A percentile compares a stretch with the other conserved stretches of the same genome.
phyloP scores from a whole-genome alignment of 2,888 invertebrate genomes.

The Chalcis sispes region DNA sequence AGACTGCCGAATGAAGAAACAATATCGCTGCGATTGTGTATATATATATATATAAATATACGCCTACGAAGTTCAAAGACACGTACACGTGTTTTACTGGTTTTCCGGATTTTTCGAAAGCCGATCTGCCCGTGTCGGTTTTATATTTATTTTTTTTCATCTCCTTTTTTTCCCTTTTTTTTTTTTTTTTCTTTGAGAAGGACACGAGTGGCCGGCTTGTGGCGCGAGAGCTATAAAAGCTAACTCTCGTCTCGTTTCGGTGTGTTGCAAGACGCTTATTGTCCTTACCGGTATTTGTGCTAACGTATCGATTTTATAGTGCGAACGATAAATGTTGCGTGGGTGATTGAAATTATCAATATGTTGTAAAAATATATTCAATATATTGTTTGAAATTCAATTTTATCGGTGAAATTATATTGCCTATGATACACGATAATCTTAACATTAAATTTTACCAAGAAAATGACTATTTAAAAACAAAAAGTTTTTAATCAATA shows the following conservation, averaged over 20 bases:
- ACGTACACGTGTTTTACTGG: slow-evolving; percentile 63
- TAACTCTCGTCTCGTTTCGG: slow-evolving; percentile 9
- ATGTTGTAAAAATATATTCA: no score
- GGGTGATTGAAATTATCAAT: no score
- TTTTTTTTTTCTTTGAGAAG: not conserved
- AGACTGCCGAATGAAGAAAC: no score
- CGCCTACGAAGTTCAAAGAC: slow-evolving; percentile 58
- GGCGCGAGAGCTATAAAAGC: slow-evolving; percentile 20
- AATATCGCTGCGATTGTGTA: slow-evolving; percentile 58
- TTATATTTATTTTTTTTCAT: slow-evolving; percentile 5
- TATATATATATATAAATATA: no score
- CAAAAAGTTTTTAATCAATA: no score
- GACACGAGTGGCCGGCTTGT: not conserved
- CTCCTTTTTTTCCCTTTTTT: slow-evolving; percentile 12
- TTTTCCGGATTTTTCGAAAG: slow-evolving; percentile 60
- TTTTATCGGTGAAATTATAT: no score
- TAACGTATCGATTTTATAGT: slow-evolving; percentile 23
- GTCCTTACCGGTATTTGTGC: slow-evolving; percentile 10
- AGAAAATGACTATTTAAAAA: no score
- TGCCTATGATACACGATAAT: no score
- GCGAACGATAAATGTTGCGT: no score
- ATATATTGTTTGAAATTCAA: no score
- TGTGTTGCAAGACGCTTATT: slow-evolving; percentile 6
- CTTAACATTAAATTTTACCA: no score
- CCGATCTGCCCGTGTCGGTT: not conserved